Conservation (phyloP, 2,797 vertebrate genomes). For the Muscicapa striata region DNA sequence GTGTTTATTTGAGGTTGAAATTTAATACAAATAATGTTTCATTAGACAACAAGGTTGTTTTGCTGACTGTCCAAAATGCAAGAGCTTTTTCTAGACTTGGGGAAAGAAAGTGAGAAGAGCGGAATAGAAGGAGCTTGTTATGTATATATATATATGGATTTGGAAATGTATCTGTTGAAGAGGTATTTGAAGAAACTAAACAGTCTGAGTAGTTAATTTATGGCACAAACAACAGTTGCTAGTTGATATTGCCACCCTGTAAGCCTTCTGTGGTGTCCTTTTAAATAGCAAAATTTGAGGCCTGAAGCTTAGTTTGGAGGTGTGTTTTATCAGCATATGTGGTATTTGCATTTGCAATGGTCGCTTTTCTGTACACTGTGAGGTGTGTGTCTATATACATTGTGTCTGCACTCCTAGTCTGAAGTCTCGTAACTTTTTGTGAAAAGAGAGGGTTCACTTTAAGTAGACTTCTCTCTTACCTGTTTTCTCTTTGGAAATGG, state of each 20-base stretch:
- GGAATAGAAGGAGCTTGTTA: not conserved
- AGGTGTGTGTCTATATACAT: not conserved
- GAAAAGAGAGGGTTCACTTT: not conserved
- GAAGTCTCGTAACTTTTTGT: not conserved
- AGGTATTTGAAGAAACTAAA: not conserved
- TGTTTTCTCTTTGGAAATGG: not conserved
- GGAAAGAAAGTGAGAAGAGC: not conserved
- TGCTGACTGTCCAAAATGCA: not conserved
- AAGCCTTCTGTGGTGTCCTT: not conserved
- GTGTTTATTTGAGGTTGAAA: not conserved
- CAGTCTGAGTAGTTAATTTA: not conserved
- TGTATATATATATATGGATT: accelerated
- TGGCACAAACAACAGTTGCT: not conserved
- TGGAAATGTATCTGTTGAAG: not conserved
- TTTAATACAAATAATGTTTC: not conserved
- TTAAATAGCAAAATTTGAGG: not conserved
- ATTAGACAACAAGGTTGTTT: not conserved
- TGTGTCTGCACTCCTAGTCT: not conserved
- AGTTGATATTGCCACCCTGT: not conserved
- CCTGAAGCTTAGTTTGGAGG: not conserved
- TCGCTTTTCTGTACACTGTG: not conserved
- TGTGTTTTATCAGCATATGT: not conserved
- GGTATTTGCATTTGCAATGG: not conserved
- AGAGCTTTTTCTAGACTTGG: not conserved
- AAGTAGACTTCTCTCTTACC: not conserved